These are phyloP conservation scores for Drosophila quadrilineata DNA, from an alignment of 1,140 invertebrate genomes.

Conservation along the genomic window DNA sequence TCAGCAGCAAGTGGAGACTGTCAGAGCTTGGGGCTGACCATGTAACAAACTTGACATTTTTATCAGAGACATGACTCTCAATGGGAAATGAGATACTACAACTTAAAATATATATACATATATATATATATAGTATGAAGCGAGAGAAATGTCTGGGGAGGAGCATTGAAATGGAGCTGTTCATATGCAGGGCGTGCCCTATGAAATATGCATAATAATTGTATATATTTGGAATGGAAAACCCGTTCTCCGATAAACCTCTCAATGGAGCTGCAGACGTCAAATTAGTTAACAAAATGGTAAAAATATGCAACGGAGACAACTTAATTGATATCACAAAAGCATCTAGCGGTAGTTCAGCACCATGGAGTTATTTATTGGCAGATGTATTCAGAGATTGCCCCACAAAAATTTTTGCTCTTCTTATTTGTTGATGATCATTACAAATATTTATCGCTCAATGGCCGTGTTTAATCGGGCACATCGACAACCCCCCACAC, in stretches of 20 bases:
- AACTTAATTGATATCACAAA: constrained; percentile 40
- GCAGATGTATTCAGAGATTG: too few relatives aligned
- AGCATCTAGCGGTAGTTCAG: constrained; percentile 12
- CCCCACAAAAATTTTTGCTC: not conserved
- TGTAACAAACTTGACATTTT: constrained; percentile 63
- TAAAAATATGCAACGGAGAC: constrained; percentile 41
- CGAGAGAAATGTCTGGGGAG: constrained; percentile 2
- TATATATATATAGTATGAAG: too few relatives aligned
- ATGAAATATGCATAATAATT: constrained; percentile 13
- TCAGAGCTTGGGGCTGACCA: constrained; percentile 40
- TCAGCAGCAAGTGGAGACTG: constrained; percentile 57
- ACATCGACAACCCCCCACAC: constrained; percentile 14
- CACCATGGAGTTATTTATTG: constrained; percentile 45
- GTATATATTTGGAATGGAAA: constrained; percentile 51
- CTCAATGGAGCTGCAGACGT: constrained; percentile 1
- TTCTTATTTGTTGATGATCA: constrained; percentile 33
- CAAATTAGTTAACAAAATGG: constrained; percentile 46
- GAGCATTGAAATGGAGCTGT: constrained; percentile 13
- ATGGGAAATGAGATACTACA: constrained; percentile 9
- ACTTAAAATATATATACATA: constrained; percentile 30
- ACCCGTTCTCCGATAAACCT: constrained; percentile 50
- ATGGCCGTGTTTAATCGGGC: constrained; percentile 38
- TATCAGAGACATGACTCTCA: constrained; percentile 55
- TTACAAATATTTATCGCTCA: constrained; percentile 68
- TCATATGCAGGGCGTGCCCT: constrained; percentile 12